Conservation (phyloP, 2,113 vertebrate species). For the Pampusana beccarii region DNA sequence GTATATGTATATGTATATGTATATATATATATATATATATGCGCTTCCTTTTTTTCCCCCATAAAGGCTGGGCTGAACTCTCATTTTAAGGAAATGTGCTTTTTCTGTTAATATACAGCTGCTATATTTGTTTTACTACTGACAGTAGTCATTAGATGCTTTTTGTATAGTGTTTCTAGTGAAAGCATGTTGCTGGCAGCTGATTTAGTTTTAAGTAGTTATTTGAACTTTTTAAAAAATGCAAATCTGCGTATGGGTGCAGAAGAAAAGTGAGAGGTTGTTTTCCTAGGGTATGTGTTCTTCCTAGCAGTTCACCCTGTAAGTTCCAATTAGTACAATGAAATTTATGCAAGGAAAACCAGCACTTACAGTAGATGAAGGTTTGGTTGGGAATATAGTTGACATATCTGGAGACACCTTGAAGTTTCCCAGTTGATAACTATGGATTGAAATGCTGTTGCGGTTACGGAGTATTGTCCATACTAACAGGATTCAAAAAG, state of each 20-base stretch:
- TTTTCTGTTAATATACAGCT: neutral
- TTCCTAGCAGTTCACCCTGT: neutral
- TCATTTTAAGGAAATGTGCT: neutral
- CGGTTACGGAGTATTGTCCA: neutral
- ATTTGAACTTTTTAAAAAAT: neutral
- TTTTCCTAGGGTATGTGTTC: neutral
- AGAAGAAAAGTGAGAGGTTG: neutral
- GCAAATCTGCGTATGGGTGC: neutral
- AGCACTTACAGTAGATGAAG: neutral
- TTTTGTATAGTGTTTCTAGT: neutral
- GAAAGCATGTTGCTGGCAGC: neutral
- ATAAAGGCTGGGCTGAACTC: neutral
- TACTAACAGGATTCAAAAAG: neutral
- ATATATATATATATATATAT: too few relatives aligned
- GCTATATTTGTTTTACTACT: neutral
- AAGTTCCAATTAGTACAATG: neutral
- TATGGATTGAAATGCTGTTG: neutral
- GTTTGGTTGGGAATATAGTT: neutral
- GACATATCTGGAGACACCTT: neutral
- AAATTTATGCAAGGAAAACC: neutral
- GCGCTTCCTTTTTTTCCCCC: neutral
- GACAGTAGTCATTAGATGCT: neutral
- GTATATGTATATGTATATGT: neutral
- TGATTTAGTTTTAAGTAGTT: neutral
- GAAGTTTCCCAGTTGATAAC: neutral